phyloP scores from a whole-genome alignment of 1,140 invertebrate genomes.

The Drosophila guanche region DNA sequence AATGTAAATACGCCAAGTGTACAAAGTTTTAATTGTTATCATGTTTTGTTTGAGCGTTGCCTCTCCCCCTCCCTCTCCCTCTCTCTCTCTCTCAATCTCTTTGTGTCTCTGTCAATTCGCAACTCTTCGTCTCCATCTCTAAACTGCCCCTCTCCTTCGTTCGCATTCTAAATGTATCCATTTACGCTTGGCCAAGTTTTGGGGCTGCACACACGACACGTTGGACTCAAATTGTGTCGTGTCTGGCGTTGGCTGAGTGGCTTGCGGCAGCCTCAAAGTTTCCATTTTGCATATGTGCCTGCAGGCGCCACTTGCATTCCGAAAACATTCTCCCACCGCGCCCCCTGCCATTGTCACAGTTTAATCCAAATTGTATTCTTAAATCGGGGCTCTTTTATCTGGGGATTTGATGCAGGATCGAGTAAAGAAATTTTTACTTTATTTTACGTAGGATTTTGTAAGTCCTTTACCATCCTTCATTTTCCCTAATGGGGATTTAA shows the following conservation, averaged over 20 bases:
- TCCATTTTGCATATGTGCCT: constrained; percentile 73
- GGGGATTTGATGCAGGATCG: constrained; percentile 23
- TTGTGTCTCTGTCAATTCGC: constrained; percentile 42
- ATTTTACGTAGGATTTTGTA: too few species aligned
- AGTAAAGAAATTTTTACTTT: constrained; percentile 1
- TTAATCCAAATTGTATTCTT: constrained; percentile 47
- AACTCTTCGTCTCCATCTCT: constrained; percentile 30
- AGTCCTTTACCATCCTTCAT: background rate
- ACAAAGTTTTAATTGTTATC: constrained; percentile 81
- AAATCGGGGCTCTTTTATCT: constrained; percentile 36
- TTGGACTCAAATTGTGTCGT: constrained; percentile 41
- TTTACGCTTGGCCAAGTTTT: constrained; percentile 76
- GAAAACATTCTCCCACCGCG: constrained; percentile 3
- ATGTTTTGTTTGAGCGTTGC: constrained; percentile 71
- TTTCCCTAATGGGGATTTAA: too few species aligned
- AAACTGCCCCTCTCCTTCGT: too few species aligned
- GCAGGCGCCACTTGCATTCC: constrained; percentile 65
- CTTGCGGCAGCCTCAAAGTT: constrained; percentile 50
- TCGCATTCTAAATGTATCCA: constrained; percentile 63
- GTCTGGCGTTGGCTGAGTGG: constrained; percentile 48
- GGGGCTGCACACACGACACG: constrained; percentile 76
- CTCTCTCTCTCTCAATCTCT: background rate
- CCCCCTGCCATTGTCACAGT: constrained; percentile 24
- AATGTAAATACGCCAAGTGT: constrained; percentile 80
- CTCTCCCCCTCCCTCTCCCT: constrained; percentile 4